Conservation (phyloP, 2,113 vertebrate species). For the Cyphomyrus plagiostoma region DNA sequence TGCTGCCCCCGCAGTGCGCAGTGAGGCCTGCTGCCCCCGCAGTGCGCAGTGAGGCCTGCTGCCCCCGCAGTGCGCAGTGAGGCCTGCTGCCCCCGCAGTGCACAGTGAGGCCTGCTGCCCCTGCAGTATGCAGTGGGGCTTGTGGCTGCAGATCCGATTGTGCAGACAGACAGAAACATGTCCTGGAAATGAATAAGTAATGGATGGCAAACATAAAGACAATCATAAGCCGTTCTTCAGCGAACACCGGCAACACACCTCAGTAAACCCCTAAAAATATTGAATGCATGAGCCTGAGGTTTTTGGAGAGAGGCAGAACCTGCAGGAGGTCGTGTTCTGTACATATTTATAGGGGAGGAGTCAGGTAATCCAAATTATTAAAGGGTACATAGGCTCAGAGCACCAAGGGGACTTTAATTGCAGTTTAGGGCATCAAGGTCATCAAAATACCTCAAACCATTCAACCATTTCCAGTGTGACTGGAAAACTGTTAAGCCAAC, state of each 20-base stretch:
- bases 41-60: neutral
- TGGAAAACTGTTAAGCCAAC: neutral
- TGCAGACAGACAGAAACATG: neutral
- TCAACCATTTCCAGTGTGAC: neutral
- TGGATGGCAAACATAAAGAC: neutral
- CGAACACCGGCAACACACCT: constrained; percentile 21
- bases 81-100: neutral
- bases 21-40: no score
- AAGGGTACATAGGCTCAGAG: constrained; percentile 26
- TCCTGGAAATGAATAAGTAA: neutral
- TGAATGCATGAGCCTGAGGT: constrained; percentile 35
- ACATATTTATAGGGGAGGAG: constrained; percentile 41
- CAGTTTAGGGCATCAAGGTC: neutral
- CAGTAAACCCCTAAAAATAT: constrained; percentile 24
- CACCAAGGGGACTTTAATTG: neutral
- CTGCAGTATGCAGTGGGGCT: neutral
- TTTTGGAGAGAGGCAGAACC: constrained; percentile 2
- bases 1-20: no score
- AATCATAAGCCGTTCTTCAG: neutral
- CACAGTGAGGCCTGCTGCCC: neutral
- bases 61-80: neutral
- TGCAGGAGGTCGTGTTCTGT: constrained; percentile 29
- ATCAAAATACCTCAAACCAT: neutral
- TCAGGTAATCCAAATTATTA: constrained; percentile 30
- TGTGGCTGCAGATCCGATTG: neutral